Base-by-base conservation (phyloP, 2,113 vertebrate genomes). In the Leptodactylus fuscus region DNA sequence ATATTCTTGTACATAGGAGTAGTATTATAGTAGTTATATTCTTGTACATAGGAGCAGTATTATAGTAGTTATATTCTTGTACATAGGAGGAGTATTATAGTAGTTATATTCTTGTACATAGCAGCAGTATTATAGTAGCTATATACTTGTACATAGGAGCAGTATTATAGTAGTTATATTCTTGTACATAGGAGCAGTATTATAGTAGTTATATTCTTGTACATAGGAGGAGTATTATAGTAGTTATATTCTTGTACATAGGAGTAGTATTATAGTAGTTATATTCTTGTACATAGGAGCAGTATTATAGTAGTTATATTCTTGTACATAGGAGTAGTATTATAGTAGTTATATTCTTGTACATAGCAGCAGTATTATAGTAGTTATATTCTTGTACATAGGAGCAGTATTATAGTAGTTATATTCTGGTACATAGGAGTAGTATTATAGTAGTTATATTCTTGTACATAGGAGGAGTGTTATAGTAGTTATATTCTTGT, bases 231-330 rank as follows among this genome's bases (percentile, higher is more conserved):
- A 65, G 60, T 65, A 65, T 65, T 65, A 65, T 65, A 65, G 60
- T 65, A 65, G 60, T 65, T 65, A 65, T 65, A 65, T 65, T 65
- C 60, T 65, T 65, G 60, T 65, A 65, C 13, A 65, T 65, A 65
- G 24, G 11, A 8, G 27, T n/a, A n/a, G n/a, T n/a, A n/a, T n/a
- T n/a, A n/a, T n/a, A n/a, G n/a, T n/a, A n/a, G n/a, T n/a, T n/a
- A n/a, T n/a, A n/a, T n/a, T n/a, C n/a, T n/a, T n/a, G n/a, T n/a
- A n/a, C n/a, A n/a, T n/a, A n/a, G 55, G 55, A 27, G 27, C 58
- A 27, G 24, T 62, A 62, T 62, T 62, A 62, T 62, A 29, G 24
- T 62, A 62, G 24, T 62, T 29, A 62, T 29, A 62, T 29, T 62
- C 27, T 62, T 13, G 27, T 29, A 29, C 7, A 62, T 27, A 13